Base-by-base conservation (phyloP, 2,888 invertebrate genomes). In the Leucophora obtusa region DNA sequence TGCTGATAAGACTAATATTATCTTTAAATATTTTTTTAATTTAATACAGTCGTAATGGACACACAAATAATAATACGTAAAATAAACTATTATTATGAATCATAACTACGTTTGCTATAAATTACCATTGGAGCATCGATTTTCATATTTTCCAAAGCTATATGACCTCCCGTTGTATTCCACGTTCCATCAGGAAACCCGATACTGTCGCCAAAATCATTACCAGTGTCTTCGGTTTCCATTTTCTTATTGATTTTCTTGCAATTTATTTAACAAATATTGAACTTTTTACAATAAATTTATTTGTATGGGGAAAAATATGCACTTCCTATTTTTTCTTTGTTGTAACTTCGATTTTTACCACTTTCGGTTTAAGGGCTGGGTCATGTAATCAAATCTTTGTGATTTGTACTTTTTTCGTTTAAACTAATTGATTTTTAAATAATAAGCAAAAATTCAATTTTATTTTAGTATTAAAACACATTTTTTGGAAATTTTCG, bases 101-200 rank as follows among this genome's bases (percentile, higher is more conserved):
- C 73, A 72, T 51, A 24, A 15, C n/a, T 4, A 59, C 9, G 21
- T 33, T 53, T 53, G 15, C n/a, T 59, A 47, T 14, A 43, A 82
- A 84, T 85, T 85, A 93, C 92, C 89, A 94, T 93, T 88, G 95
- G 96, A 85, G 94, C 94, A 91, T 96, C 96, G 93, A 94, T 93
- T 89, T 93, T 93, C 84, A 95, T 92, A 86, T 95, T 93, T 84
- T 95, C 93, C 84, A 93, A 89, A 82, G 92, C 91, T 84, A 93
- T 92, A 88, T 92, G 91, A 75, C 93, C 91, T 79, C 93, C 91
- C 38, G 93, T 92, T 82, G 90, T 92, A 88, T 94, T 94, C 93
- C 93, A 93, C 90, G 90, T 91, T 66, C 91, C 91, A 82, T 89
- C 87, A 15, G 89, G 87, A 68, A 89, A 89, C 1, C 89, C 77